A percentile compares a stretch with the other conserved stretches of the same genome.
Evolutionary conservation across 2,113 vertebrate species (phyloP).

Genomic region (Centropus unirufus): DNA sequence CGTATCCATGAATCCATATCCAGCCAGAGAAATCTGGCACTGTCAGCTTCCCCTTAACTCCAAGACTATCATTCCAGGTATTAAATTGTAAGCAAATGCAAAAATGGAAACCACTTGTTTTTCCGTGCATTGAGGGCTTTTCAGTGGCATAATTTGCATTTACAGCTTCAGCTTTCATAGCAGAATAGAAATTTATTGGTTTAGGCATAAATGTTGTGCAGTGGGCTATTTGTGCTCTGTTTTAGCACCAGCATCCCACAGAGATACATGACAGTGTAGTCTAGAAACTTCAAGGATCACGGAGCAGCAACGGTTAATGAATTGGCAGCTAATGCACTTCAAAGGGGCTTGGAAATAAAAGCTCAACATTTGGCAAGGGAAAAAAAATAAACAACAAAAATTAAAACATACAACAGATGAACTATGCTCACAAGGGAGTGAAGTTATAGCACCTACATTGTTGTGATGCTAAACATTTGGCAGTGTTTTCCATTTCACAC

Average conservation of each 20-base stretch:
- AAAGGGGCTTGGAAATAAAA: neutral
- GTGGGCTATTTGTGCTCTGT: neutral
- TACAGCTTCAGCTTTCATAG: neutral
- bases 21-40: neutral
- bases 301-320: neutral
- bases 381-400: neutral
- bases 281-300: neutral
- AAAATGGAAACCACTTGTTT: neutral
- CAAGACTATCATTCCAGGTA: neutral
- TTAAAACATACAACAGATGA: neutral
- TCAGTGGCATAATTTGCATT: neutral
- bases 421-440: neutral
- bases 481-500: constrained; percentile 7
- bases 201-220: neutral
- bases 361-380: neutral
- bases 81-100: neutral
- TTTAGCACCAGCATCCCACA: neutral
- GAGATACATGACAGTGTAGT: neutral
- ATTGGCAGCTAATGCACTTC: neutral
- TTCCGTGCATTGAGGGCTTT: neutral
- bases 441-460: neutral
- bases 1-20: neutral
- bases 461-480: neutral
- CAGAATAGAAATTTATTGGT: neutral
- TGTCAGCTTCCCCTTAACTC: neutral